Base-by-base conservation (phyloP, 2,888 invertebrate species). In the Neria commutata region DNA sequence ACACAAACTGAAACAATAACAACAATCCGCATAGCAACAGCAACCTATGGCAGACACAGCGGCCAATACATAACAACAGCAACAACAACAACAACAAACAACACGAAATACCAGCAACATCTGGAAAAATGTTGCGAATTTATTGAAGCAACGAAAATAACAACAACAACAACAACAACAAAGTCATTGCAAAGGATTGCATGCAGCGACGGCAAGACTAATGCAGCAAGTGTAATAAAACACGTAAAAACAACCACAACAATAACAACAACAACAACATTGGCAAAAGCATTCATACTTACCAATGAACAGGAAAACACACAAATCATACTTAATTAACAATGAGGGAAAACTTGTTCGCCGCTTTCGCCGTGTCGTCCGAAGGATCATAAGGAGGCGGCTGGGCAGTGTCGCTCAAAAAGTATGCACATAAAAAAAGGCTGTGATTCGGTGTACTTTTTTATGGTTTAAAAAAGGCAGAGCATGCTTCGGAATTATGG, bases 261-360 rank as follows among this genome's bases (percentile, higher is more conserved):
- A 42, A 42, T 4, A 42, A 37, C 16, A n/a, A n/a, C n/a, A 37
- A 37, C 37, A 37, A 37, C 37, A 42, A 42, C 14, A 42, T 11
- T 6, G 21, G 21, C 42, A 42, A 37, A n/a, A 37, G 37, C n/a
- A n/a, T n/a, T n/a, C n/a, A n/a, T n/a, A n/a, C n/a, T n/a, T n/a
- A n/a, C n/a, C n/a, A n/a, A n/a, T 21, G 14, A 21, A 46, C 46
- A 46, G 14, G 5, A 46, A 46, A 21, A 19, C 17, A 46, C 46
- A 46, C 23, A 46, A 46, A 46, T 46, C 16, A 49, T 33, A 19
- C 16, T 49, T 26, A 49, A 49, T 49, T 49, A 24, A 49, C n/a
- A 19, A 49, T 10, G 19, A 49, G 8, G 29, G 46, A 23, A 21
- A 21, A 21, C 23, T 21, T 46, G 29, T 29, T 29, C 11, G 29